phyloP scores from a whole-genome alignment of 1,140 invertebrate genomes.

The Nasonia giraulti region DNA sequence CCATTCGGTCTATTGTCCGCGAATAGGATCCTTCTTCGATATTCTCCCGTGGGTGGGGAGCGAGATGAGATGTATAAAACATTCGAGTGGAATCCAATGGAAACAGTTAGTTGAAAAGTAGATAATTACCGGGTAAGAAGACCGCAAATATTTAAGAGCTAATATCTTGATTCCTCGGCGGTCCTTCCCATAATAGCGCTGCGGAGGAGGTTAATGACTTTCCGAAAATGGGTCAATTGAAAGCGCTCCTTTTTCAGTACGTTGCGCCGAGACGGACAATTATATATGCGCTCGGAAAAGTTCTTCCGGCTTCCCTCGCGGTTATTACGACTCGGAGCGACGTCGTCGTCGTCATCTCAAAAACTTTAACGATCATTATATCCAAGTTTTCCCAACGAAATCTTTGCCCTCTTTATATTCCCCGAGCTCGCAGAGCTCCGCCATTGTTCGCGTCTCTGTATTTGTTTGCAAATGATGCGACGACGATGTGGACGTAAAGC shows the following conservation, averaged over 20 bases:
- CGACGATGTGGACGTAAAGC: too few relatives aligned
- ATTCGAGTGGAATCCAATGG: neutral
- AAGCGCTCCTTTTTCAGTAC: neutral
- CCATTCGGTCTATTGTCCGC: neutral
- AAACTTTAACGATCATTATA: constrained; percentile 28
- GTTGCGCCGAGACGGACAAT: neutral
- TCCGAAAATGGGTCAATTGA: neutral
- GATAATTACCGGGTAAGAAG: neutral
- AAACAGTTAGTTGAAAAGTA: neutral
- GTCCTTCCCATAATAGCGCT: too few relatives aligned
- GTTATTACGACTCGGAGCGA: neutral
- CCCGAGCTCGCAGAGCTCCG: too few relatives aligned
- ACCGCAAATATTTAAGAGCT: constrained; percentile 4
- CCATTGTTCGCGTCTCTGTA: neutral
- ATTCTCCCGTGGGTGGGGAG: too few relatives aligned
- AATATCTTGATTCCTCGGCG: neutral
- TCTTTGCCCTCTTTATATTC: neutral
- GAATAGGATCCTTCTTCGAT: neutral
- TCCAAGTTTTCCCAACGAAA: neutral
- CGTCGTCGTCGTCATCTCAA: neutral
- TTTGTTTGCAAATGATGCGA: too few relatives aligned
- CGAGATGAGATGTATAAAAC: neutral
- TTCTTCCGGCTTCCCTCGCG: neutral
- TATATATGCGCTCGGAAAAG: neutral
- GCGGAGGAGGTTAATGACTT: neutral